Evolutionary conservation across 2,888 invertebrate species (phyloP), one percentile per base, ranked within the genome.

Genomic region (Caenorhabditis angaria): DNA sequence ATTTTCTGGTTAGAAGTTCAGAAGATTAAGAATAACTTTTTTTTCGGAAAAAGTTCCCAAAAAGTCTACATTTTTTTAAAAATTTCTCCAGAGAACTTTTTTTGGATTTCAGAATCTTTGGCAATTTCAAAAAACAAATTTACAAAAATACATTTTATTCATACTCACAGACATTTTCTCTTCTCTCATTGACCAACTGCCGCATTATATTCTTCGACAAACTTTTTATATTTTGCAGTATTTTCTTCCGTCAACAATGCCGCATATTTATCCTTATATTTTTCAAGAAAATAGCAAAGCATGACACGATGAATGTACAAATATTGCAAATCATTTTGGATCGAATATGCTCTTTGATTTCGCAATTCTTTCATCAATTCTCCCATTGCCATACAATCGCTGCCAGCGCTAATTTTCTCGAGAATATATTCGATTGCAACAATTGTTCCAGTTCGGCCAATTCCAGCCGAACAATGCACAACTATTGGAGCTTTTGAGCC

Each of bases 221-320:
- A 80, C 41, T 70, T 67, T 20, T 70, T 57, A 50, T 76, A 78
- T 57, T 80, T 80, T 24, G 55, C 55, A 47, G 59, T 18, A 50
- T 71, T 70, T 1, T 70, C 68, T 12, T 65, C 59, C 18, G 58
- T 74, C 35, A 76, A 60, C 20, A 72, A n/a, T 20, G 61, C 53
- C 4, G 58, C 56, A 22, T 73, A 73, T 54, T 69, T 69, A 2
- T 65, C 70, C 70, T 65, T 67, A 65, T 77, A 72, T 64, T 78
- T 77, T 3, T 82, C 82, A 27, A 83, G 55, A 51, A 83, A 80
- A 61, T 82, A 81, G 72, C 61, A 73, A 28, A 83, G 67, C 67
- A 83, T 73, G 18, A 82, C 76, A 20, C 83, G 81, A 61, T 83
- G 83, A 47, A 82, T 73, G 72, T 69, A 83, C 60, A 83, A 72